These are phyloP conservation scores for Apamea crenata DNA, from an alignment of 2,888 invertebrate genomes.

Conservation along the genomic window DNA sequence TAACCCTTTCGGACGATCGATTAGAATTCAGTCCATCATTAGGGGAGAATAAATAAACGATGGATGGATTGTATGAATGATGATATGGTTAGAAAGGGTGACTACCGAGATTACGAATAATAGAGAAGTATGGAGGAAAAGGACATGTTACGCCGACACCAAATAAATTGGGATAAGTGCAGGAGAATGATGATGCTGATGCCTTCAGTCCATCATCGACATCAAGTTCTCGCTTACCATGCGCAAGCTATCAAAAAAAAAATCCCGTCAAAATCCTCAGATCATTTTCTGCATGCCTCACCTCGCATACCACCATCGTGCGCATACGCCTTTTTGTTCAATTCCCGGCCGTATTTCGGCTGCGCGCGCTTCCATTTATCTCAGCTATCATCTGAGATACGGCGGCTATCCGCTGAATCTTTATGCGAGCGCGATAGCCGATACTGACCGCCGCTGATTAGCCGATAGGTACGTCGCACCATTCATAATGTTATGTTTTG, in stretches of 20 bases:
- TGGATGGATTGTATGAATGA: too few relatives aligned
- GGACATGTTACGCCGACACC: too few relatives aligned
- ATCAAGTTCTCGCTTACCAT: background rate
- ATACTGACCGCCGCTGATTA: slow-evolving; percentile 80
- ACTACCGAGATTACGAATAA: too few relatives aligned
- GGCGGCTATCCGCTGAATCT: slow-evolving; percentile 83
- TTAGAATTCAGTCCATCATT: too few relatives aligned
- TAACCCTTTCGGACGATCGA: too few relatives aligned
- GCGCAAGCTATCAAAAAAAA: background rate
- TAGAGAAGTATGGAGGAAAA: too few relatives aligned
- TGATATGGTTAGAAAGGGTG: too few relatives aligned
- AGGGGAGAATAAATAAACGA: too few relatives aligned
- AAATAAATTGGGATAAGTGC: too few relatives aligned
- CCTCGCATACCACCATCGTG: slow-evolving; percentile 73
- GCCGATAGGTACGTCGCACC: slow-evolving; percentile 77
- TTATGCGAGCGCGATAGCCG: slow-evolving; percentile 82
- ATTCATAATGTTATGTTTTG: slow-evolving; percentile 70
- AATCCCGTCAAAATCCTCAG: background rate
- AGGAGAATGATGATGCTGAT: too few relatives aligned
- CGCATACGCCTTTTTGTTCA: slow-evolving; percentile 84
- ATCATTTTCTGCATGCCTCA: slow-evolving; percentile 13
- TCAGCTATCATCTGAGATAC: slow-evolving; percentile 87
- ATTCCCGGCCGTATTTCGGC: slow-evolving; percentile 86
- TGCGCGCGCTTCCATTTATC: slow-evolving; percentile 87
- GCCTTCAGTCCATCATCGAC: background rate